Percentiles rank a stretch among this genome's conserved stretches.
phyloP scores from a whole-genome alignment of 2,113 vertebrate species.

The Carassius gibelio region DNA sequence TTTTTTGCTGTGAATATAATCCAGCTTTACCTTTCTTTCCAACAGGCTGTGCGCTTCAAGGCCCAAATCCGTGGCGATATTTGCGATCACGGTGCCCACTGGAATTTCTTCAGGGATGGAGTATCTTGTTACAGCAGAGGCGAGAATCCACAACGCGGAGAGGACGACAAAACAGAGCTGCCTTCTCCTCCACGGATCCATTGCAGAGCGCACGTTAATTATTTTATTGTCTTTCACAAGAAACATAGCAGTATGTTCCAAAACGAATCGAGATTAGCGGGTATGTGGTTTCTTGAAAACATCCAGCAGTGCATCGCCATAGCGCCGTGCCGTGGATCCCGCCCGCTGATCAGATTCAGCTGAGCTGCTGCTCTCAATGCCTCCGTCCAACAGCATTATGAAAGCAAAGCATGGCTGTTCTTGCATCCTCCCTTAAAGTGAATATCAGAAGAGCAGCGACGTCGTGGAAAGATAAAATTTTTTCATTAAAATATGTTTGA shows the following conservation, averaged over 20 bases:
- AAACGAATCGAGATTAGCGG: background rate
- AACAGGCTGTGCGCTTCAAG: slow-evolving; percentile 71
- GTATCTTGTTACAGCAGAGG: slow-evolving; percentile 75
- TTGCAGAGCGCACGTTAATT: slow-evolving; percentile 7
- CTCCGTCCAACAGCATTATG: background rate
- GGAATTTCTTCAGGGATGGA: slow-evolving; percentile 80
- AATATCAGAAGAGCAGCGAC: slow-evolving; percentile 54
- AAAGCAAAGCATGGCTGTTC: background rate
- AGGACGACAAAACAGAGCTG: slow-evolving; percentile 58
- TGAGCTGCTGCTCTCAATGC: no score
- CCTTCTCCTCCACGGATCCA: slow-evolving; percentile 55
- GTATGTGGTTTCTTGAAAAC: background rate
- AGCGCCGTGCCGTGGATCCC: slow-evolving; percentile 30
- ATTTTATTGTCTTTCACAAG: background rate
- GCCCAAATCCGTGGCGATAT: slow-evolving; percentile 76
- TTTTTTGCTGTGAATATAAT: slow-evolving; percentile 74
- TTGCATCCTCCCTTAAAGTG: background rate
- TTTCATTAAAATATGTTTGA: background rate
- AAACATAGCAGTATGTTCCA: background rate
- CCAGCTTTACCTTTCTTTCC: slow-evolving; percentile 74
- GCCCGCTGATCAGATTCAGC: no score
- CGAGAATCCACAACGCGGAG: slow-evolving; percentile 65
- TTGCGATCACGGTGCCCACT: slow-evolving; percentile 76
- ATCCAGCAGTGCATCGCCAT: slow-evolving; percentile 6
- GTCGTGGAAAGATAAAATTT: slow-evolving; percentile 39